Conservation (phyloP, 2,888 invertebrate genomes). For the Melinaea marsaeus region DNA sequence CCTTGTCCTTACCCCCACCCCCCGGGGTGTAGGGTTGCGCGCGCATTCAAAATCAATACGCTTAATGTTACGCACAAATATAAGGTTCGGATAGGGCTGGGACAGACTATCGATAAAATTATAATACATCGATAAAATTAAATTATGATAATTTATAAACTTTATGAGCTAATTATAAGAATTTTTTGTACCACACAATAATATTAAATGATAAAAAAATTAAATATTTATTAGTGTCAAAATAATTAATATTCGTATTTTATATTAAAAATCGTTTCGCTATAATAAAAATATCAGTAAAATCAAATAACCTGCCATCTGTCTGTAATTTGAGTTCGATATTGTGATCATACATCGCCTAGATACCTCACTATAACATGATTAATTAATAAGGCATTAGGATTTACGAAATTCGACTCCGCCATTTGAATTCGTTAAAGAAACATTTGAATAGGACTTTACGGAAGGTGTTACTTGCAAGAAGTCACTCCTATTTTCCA, state of each 20-base stretch:
- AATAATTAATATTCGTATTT: not conserved
- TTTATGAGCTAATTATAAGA: too few relatives aligned
- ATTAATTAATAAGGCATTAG: slow-evolving; percentile 30
- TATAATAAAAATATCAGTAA: slow-evolving; percentile 9
- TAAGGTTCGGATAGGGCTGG: slow-evolving; percentile 57
- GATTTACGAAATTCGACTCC: slow-evolving; percentile 23
- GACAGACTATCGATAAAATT: slow-evolving; percentile 51
- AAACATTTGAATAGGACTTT: slow-evolving; percentile 19
- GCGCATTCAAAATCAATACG: slow-evolving; percentile 76
- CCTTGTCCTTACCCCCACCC: slow-evolving; percentile 60
- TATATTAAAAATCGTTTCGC: not conserved
- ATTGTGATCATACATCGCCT: slow-evolving; percentile 26
- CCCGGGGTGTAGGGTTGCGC: slow-evolving; percentile 55
- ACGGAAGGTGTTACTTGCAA: not conserved
- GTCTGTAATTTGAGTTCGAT: slow-evolving; percentile 31
- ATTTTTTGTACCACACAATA: too few relatives aligned
- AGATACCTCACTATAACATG: slow-evolving; percentile 22
- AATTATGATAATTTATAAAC: not conserved
- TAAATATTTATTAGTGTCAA: not conserved
- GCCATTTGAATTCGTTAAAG: slow-evolving; percentile 27
- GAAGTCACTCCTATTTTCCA: not conserved
- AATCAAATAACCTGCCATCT: slow-evolving; percentile 29
- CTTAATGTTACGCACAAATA: slow-evolving; percentile 72
- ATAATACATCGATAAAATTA: slow-evolving; percentile 33
- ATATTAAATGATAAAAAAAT: too few relatives aligned